phyloP scores from a whole-genome alignment of 2,797 vertebrate species.

The Chelidonichthys spinosus region DNA sequence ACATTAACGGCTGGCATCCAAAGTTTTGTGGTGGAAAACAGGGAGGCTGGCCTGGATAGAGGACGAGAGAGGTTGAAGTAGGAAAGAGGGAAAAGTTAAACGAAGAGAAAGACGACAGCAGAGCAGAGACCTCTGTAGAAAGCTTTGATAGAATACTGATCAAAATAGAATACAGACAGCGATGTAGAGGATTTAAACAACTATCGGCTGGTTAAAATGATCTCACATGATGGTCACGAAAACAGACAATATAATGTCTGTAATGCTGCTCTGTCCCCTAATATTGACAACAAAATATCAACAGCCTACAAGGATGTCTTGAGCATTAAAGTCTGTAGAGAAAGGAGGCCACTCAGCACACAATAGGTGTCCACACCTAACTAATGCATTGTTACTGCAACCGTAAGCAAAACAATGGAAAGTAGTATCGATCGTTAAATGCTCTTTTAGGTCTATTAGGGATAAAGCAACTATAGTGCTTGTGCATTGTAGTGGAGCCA shows the following conservation, averaged over 20 bases:
- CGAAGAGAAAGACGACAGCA: neutral
- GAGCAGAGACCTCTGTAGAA: neutral
- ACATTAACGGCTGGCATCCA: constrained; percentile 18
- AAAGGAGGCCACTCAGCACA: constrained; percentile 32
- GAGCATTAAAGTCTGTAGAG: constrained; percentile 10
- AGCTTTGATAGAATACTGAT: constrained; percentile 32
- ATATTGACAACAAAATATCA: constrained; percentile 4
- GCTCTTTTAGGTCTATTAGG: constrained; percentile 7
- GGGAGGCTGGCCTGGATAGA: constrained; percentile 3
- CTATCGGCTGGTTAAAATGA: neutral
- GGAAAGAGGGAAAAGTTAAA: neutral
- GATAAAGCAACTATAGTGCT: neutral
- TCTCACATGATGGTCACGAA: neutral
- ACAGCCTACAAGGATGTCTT: constrained; percentile 3
- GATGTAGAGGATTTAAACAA: neutral
- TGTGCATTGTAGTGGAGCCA: neutral
- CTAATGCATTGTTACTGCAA: constrained; percentile 37
- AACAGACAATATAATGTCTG: constrained; percentile 6
- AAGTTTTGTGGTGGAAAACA: constrained; percentile 26
- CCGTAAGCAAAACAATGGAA: constrained; percentile 32
- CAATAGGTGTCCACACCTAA: constrained; percentile 20
- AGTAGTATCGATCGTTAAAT: constrained; percentile 43
- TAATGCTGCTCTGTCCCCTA: neutral
- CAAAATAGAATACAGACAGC: constrained; percentile 11
- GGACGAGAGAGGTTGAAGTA: constrained; percentile 1